phyloP scores from a whole-genome alignment of 2,797 vertebrate genomes.

The Arrhamphus sclerolepis region DNA sequence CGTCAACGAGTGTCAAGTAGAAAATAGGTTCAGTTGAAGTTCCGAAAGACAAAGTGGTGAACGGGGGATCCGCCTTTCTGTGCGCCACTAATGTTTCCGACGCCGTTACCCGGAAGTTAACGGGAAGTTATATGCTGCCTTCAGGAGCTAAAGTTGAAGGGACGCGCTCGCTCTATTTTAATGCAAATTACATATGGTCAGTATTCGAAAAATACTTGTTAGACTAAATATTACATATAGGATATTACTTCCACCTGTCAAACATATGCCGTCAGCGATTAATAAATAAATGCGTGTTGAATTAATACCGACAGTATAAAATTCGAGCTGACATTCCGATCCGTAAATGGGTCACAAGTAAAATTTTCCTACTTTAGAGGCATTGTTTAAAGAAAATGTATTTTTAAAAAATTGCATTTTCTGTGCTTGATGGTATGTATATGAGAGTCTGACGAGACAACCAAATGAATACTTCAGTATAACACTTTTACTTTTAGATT shows the following conservation, averaged over 20 bases:
- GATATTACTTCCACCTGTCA: not conserved
- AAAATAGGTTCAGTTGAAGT: conserved; percentile 57
- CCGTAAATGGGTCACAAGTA: not conserved
- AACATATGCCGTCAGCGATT: not conserved
- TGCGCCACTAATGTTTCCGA: conserved; percentile 49
- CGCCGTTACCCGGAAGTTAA: conserved; percentile 64
- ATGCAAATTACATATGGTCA: rapidly evolving
- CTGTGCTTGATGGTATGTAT: too few species aligned
- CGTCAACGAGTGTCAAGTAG: conserved; percentile 1
- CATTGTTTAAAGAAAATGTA: not conserved
- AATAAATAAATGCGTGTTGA: not conserved
- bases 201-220: not conserved
- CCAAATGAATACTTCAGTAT: too few species aligned
- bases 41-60: conserved; percentile 54
- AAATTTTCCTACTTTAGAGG: not conserved
- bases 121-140: not conserved
- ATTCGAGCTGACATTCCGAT: not conserved
- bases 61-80: conserved; percentile 80
- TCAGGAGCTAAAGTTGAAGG: not conserved
- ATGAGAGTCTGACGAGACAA: too few species aligned
- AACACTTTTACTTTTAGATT: too few species aligned
- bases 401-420: too few species aligned
- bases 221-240: rapidly evolving
- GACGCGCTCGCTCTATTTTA: rapidly evolving
- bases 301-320: not conserved